A percentile compares a stretch with the other conserved stretches of the same genome.
phyloP scores from a whole-genome alignment of 2,113 vertebrate species.

The Chrysemys picta region DNA sequence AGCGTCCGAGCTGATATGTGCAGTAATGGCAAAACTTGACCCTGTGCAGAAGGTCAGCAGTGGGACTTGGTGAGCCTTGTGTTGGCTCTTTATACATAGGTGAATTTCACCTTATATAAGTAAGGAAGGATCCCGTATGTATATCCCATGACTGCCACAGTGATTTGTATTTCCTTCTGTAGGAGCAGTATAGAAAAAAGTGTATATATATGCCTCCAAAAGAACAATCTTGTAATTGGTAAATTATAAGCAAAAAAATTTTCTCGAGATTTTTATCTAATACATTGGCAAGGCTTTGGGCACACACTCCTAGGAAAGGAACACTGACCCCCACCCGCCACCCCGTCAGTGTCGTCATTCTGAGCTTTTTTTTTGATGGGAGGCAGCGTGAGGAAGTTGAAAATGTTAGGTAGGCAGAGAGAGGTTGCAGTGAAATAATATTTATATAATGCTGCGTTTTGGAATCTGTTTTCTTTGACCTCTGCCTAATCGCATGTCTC shows the following conservation, averaged over 20 bases:
- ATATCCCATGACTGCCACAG: not conserved
- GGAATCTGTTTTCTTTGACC: slow-evolving; percentile 10
- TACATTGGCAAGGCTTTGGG: not conserved
- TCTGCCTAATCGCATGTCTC: not conserved
- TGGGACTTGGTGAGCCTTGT: not conserved
- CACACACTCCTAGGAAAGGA: not conserved
- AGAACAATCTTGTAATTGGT: not conserved
- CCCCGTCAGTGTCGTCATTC: not conserved
- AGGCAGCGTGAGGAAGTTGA: not conserved
- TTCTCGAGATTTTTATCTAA: not conserved
- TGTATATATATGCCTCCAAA: not conserved
- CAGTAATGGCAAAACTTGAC: not conserved
- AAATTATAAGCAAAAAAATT: not conserved
- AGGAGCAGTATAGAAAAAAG: not conserved
- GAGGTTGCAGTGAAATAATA: slow-evolving; percentile 15
- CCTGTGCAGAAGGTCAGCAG: not conserved
- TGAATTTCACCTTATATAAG: accelerated
- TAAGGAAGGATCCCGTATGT: accelerated
- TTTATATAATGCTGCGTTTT: slow-evolving; percentile 34
- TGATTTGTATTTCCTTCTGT: not conserved
- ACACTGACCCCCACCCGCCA: not conserved
- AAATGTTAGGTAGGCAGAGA: slow-evolving; percentile 43
- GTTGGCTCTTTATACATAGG: not conserved
- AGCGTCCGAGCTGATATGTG: not conserved
- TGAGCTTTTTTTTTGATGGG: slow-evolving; percentile 32